These are phyloP conservation scores for Unio pictorum DNA, from an alignment of 2,888 invertebrate genomes.

Conservation along the genomic window DNA sequence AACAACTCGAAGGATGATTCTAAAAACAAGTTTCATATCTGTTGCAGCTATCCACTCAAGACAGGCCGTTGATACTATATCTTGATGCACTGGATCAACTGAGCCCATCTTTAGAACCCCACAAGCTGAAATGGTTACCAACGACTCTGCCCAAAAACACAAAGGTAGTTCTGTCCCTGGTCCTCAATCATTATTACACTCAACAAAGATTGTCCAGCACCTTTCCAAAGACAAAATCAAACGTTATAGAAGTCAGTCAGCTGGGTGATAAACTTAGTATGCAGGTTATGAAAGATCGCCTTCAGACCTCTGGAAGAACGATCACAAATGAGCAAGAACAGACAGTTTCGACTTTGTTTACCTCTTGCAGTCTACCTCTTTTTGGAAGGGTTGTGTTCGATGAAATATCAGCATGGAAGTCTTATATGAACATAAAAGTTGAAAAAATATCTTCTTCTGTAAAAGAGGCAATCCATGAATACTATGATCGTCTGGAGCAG, in stretches of 20 bases:
- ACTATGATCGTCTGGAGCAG: slow-evolving; percentile 52
- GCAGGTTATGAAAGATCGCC: slow-evolving; percentile 47
- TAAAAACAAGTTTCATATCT: neutral
- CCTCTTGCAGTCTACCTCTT: slow-evolving; percentile 53
- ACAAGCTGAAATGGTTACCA: slow-evolving; percentile 58
- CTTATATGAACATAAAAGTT: slow-evolving; percentile 38
- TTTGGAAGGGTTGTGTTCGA: slow-evolving; percentile 55
- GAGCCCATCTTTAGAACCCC: slow-evolving; percentile 41
- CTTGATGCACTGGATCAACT: slow-evolving; percentile 60
- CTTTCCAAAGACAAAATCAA: slow-evolving; percentile 14
- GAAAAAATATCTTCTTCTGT: slow-evolving; percentile 44
- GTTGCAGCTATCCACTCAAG: slow-evolving; percentile 38
- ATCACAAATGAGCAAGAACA: slow-evolving; percentile 46
- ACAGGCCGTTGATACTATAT: slow-evolving; percentile 41
- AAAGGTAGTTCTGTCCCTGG: slow-evolving; percentile 50
- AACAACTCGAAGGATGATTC: neutral
- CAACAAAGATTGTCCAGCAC: slow-evolving; percentile 40
- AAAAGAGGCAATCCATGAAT: slow-evolving; percentile 53
- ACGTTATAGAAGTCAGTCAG: slow-evolving; percentile 39
- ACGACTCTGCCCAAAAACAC: slow-evolving; percentile 44
- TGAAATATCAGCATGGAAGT: slow-evolving; percentile 52
- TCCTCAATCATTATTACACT: slow-evolving; percentile 47
- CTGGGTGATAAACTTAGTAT: slow-evolving; percentile 44
- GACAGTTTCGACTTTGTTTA: slow-evolving; percentile 42
- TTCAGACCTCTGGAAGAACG: slow-evolving; percentile 34